A percentile compares a stretch with the other conserved stretches of the same genome.
phyloP scores from a whole-genome alignment of 2,888 invertebrate species.

The Lycaena phlaeas region DNA sequence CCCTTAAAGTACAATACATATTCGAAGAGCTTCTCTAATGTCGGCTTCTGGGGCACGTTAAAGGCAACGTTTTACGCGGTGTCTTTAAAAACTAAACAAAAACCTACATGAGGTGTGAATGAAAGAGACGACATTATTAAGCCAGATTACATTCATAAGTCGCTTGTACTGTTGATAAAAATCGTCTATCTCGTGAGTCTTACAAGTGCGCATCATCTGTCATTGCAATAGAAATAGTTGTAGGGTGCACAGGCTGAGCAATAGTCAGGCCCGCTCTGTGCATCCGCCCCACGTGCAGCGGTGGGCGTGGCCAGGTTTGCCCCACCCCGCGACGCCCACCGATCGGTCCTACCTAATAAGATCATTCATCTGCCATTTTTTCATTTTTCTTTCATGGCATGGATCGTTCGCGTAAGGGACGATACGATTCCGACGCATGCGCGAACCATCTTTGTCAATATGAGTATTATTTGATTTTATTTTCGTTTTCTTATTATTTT shows the following conservation, averaged over 20 bases:
- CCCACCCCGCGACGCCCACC: not conserved
- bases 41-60: too few relatives aligned
- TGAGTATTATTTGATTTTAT: constrained; percentile 28
- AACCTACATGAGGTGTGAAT: too few relatives aligned
- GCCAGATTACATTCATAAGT: too few relatives aligned
- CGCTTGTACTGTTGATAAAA: too few relatives aligned
- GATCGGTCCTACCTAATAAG: constrained; percentile 12
- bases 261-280: not conserved
- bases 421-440: not conserved
- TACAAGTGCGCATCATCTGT: not conserved
- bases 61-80: too few relatives aligned
- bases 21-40: too few relatives aligned
- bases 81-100: too few relatives aligned
- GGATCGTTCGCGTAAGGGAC: not conserved
- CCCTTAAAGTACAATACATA: too few relatives aligned
- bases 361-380: constrained; percentile 43
- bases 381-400: constrained; percentile 22
- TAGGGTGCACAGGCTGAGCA: not conserved
- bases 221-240: not conserved
- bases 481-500: constrained; percentile 28
- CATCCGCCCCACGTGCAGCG: not conserved
- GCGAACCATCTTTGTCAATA: constrained; percentile 33
- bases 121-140: too few relatives aligned
- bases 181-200: too few relatives aligned
- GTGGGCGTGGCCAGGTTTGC: not conserved